Evolutionary conservation across 2,888 invertebrate species (phyloP).

Genomic region (Euphydryas editha): DNA sequence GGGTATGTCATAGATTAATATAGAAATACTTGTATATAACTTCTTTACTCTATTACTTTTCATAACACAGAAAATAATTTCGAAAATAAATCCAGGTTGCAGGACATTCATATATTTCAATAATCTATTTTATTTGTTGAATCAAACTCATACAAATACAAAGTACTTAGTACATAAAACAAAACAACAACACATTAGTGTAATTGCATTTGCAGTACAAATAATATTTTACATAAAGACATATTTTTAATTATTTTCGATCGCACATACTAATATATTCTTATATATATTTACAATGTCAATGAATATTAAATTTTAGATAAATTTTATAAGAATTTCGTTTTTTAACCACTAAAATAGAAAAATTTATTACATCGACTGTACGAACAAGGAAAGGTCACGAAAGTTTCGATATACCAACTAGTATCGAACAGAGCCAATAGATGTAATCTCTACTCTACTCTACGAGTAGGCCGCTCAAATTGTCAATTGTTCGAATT

Average conservation of each 20-base stretch:
- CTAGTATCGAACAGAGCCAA: conserved; percentile 14
- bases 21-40: too few species aligned
- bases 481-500: conserved; percentile 65
- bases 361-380: conserved; percentile 9
- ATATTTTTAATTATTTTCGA: too few species aligned
- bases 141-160: not conserved
- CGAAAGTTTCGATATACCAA: conserved; percentile 18
- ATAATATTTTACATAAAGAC: too few species aligned
- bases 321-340: not conserved
- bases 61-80: too few species aligned
- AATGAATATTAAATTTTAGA: not conserved
- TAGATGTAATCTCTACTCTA: conserved; percentile 38
- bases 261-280: too few species aligned
- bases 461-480: conserved; percentile 50
- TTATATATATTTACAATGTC: too few species aligned
- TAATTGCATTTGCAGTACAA: too few species aligned
- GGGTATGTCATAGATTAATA: too few species aligned
- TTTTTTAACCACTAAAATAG: not conserved
- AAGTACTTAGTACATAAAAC: too few species aligned
- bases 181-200: too few species aligned
- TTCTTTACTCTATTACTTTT: too few species aligned
- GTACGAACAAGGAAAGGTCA: conserved; percentile 18
- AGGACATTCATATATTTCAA: not conserved
- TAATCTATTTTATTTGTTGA: not conserved
- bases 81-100: not conserved